These are phyloP conservation scores for Sander lucioperca DNA, from an alignment of 2,113 vertebrate species.

Conservation along the genomic window DNA sequence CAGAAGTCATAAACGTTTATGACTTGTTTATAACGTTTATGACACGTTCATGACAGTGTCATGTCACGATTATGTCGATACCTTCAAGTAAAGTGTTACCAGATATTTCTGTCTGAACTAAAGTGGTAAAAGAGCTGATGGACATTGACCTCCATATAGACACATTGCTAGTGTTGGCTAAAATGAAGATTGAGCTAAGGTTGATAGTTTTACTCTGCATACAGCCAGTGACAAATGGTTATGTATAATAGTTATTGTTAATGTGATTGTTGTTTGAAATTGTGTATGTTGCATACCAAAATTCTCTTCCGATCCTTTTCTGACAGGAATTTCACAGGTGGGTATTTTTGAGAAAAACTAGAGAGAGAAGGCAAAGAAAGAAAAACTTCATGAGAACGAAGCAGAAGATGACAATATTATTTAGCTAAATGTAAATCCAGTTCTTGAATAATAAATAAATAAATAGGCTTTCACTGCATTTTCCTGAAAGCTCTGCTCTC, in stretches of 20 bases:
- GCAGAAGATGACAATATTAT: not conserved
- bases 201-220: not conserved
- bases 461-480: not conserved
- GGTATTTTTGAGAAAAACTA: conserved; percentile 98
- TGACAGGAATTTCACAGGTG: conserved; percentile 97
- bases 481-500: not conserved
- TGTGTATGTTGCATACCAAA: conserved; percentile 87
- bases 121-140: too few relatives aligned
- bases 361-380: conserved; percentile 34
- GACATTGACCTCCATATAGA: not conserved
- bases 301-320: conserved; percentile 99
- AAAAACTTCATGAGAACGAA: not conserved
- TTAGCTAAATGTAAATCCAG: not conserved
- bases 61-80: too few relatives aligned
- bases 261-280: not conserved
- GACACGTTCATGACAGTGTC: too few relatives aligned
- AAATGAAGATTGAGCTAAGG: not conserved
- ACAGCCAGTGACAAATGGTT: not conserved
- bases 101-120: not conserved
- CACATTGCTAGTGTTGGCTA: too few relatives aligned
- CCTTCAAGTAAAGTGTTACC: too few relatives aligned
- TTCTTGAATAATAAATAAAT: not conserved
- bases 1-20: too few relatives aligned
- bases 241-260: not conserved
- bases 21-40: too few relatives aligned